phyloP scores from a whole-genome alignment of 2,888 invertebrate species.

The Opisthograptis luteolata region DNA sequence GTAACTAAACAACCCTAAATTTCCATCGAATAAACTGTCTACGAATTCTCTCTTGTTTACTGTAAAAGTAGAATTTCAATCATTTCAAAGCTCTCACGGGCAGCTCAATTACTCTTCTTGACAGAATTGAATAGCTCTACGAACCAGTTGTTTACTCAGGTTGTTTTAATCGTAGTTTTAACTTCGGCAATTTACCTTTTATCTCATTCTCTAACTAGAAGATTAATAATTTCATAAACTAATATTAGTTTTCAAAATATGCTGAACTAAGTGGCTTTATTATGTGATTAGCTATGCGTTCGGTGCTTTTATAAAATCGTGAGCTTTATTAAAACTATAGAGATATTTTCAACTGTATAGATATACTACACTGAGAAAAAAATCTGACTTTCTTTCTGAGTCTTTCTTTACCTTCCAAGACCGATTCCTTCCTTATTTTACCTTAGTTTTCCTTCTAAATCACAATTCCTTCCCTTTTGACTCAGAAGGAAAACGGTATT shows the following conservation, averaged over 20 bases:
- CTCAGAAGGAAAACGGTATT: too few species aligned
- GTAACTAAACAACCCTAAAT: conserved; percentile 1
- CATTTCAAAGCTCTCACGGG: conserved; percentile 12
- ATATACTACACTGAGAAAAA: too few species aligned
- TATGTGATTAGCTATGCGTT: neutral
- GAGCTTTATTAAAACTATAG: too few species aligned
- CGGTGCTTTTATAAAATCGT: neutral
- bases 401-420: too few species aligned
- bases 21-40: conserved; percentile 1
- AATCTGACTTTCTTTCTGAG: too few species aligned
- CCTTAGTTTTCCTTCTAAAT: too few species aligned
- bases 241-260: conserved; percentile 10
- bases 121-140: conserved; percentile 12
- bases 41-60: conserved; percentile 5
- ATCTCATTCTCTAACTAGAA: conserved; percentile 3
- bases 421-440: too few species aligned
- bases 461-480: too few species aligned
- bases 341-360: too few species aligned
- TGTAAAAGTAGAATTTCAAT: conserved; percentile 13
- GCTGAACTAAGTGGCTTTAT: conserved; percentile 8
- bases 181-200: conserved; percentile 22
- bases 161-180: conserved; percentile 21
- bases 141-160: conserved; percentile 29
- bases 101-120: conserved; percentile 17
- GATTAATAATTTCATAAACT: conserved; percentile 16